Evolutionary conservation across 2,888 invertebrate species (phyloP), one percentile per base, ranked within the genome.

Genomic region (Chorisops tibialis): DNA sequence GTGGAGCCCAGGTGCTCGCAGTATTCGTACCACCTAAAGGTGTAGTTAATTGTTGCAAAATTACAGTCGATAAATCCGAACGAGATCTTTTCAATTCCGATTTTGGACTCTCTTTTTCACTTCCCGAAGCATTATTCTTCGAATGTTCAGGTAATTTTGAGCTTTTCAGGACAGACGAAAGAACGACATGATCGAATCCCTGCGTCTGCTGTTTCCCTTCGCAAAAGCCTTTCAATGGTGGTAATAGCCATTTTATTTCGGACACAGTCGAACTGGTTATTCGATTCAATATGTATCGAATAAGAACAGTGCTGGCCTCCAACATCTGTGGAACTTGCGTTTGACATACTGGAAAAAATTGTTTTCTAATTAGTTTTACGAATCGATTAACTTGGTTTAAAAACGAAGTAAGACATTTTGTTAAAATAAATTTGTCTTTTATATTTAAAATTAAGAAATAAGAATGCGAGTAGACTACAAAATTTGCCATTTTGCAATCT

Each of bases 81-180:
- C 89, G 81, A 21, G 84, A 82, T 67, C 87, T 81, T 64, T 78
- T 79, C 18, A 78, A 75, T 69, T 81, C 83, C 4, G 78, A 75
- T 63, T 83, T 83, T 63, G 82, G 83, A 61, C 82, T 83, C 61
- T 82, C 85, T 68, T 83, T 85, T 64, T 85, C 84, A 62, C 73
- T 77, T 72, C 80, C 78, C 66, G 75, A 74, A 12, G 79, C 76
- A 63, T 78, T 79, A 45, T 79, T 79, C 59, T 72, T 75, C 49
- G 76, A 78, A 45, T 79, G 77, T 56, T 81, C 82, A 6, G 89
- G 89, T 68, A 85, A 78, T 73, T 87, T 86, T 30, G 87, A 84
- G 72, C 85, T 85, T 71, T 92, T 93, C 76, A 95, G 82, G 38
- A 88, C 82, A 48, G 89, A 86, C 38, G 89, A 87, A 67, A 94